Evolutionary conservation across 2,888 invertebrate genomes (phyloP).

Genomic region (Drosophila paramelanica): DNA sequence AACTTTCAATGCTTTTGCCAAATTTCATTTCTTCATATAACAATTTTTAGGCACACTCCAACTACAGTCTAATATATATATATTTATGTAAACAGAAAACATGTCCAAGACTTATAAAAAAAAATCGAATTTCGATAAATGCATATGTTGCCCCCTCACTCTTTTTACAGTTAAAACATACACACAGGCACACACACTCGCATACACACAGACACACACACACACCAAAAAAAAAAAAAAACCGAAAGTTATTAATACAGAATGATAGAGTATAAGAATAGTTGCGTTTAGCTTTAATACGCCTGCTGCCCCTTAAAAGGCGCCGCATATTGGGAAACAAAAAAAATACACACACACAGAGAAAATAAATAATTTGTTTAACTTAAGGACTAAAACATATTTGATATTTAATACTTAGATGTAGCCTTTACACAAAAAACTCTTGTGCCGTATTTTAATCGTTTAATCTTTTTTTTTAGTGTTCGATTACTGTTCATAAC

Average conservation of each 20-base stretch:
- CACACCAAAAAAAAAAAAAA: background rate
- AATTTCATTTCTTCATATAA: constrained; percentile 21
- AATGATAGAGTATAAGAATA: constrained; percentile 18
- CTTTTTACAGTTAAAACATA: constrained; percentile 28
- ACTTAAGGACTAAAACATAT: constrained; percentile 72
- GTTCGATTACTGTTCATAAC: constrained; percentile 11
- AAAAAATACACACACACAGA: constrained; percentile 19
- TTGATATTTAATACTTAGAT: constrained; percentile 77
- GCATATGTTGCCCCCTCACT: constrained; percentile 18
- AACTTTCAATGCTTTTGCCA: constrained; percentile 15
- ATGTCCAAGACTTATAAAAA: constrained; percentile 23
- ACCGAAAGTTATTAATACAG: constrained; percentile 40
- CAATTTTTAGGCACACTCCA: constrained; percentile 42
- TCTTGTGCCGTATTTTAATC: constrained; percentile 26
- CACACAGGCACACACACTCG: constrained; percentile 3
- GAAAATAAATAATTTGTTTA: constrained; percentile 72
- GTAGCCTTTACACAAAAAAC: constrained; percentile 63
- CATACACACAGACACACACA: constrained; percentile 6
- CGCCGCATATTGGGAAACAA: constrained; percentile 15
- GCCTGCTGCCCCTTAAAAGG: constrained; percentile 20
- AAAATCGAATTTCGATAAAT: constrained; percentile 27
- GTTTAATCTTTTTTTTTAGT: background rate
- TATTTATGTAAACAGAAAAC: constrained; percentile 8
- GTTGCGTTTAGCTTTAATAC: constrained; percentile 13
- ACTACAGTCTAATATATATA: constrained; percentile 21